Evolutionary conservation across 2,888 invertebrate species (phyloP).

Genomic region (Watsonalla cultraria): DNA sequence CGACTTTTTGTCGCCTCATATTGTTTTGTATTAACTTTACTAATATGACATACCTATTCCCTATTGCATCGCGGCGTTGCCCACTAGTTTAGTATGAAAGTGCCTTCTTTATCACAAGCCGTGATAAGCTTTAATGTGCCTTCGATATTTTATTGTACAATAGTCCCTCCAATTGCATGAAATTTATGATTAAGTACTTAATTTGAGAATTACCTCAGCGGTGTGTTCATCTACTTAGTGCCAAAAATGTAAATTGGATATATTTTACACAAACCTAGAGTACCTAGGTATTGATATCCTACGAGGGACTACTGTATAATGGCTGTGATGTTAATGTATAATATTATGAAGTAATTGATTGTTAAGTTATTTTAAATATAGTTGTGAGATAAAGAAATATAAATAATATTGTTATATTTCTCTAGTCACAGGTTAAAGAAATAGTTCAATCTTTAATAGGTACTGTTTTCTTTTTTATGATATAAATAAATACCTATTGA

Average conservation of each 20-base stretch:
- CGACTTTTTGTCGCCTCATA: too few species aligned
- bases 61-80: neutral
- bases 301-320: slow-evolving; percentile 2
- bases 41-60: neutral
- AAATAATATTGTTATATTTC: neutral
- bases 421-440: neutral
- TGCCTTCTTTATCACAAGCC: neutral
- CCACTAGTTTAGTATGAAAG: neutral
- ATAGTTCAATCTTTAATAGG: neutral
- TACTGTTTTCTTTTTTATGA: neutral
- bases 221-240: neutral
- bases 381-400: neutral
- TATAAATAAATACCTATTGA: neutral
- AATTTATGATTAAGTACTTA: neutral
- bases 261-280: neutral
- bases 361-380: neutral
- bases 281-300: neutral
- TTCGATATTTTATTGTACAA: neutral
- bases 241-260: neutral
- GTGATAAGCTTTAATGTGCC: neutral
- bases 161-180: neutral
- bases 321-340: slow-evolving; percentile 1
- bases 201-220: neutral
- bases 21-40: neutral
- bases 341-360: neutral